Conservation (phyloP, 1,140 invertebrate species). For the Zaprionus taronus region DNA sequence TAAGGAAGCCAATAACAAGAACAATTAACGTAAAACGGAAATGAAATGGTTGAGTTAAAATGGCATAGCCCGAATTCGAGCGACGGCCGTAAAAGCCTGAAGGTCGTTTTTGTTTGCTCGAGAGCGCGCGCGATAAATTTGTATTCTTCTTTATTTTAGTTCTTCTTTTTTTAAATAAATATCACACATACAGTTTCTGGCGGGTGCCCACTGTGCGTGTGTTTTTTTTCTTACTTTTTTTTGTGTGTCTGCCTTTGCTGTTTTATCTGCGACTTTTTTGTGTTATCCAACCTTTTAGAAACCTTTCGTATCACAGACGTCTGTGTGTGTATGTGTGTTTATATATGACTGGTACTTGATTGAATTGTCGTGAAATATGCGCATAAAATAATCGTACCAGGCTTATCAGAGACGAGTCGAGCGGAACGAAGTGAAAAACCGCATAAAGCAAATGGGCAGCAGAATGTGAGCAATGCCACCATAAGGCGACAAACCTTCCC, state of each 20-base stretch:
- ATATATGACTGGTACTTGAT: constrained; percentile 59
- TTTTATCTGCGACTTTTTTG: constrained; percentile 31
- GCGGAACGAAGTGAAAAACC: not conserved
- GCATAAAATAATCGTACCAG: constrained; percentile 43
- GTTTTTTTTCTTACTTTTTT: constrained; percentile 3
- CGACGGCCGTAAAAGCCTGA: constrained; percentile 46
- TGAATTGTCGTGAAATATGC: constrained; percentile 66
- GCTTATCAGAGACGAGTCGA: constrained; percentile 49
- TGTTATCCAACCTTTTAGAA: constrained; percentile 68
- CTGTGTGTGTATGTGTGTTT: constrained; percentile 5
- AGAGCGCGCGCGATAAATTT: constrained; percentile 55
- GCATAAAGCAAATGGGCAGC: constrained; percentile 28
- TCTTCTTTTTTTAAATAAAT: constrained; percentile 52
- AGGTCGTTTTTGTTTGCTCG: constrained; percentile 71
- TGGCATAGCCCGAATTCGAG: constrained; percentile 35
- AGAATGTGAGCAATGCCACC: constrained; percentile 45
- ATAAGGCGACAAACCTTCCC: constrained; percentile 33
- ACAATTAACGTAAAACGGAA: constrained; percentile 51
- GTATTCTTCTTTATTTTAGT: constrained; percentile 33
- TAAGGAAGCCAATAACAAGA: constrained; percentile 25
- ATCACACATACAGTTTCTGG: constrained; percentile 43
- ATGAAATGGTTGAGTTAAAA: constrained; percentile 47
- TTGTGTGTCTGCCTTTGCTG: constrained; percentile 34
- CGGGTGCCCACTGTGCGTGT: constrained; percentile 14
- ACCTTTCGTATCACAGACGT: constrained; percentile 45